Evolutionary conservation across 2,797 vertebrate genomes (phyloP).

Genomic region (Rhinogobio ventralis): DNA sequence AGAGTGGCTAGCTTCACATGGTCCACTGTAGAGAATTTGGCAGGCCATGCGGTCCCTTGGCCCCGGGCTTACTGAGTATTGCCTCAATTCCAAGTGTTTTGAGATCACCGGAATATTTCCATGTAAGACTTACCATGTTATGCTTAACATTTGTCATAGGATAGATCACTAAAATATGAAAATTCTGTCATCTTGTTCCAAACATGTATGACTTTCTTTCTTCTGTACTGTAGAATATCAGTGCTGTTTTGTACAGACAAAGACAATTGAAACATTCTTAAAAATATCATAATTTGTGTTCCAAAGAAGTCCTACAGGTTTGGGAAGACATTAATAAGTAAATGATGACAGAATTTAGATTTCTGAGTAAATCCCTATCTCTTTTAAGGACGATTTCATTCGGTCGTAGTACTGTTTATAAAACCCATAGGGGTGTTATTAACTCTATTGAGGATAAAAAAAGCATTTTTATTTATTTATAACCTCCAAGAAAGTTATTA

Average conservation of each 20-base stretch:
- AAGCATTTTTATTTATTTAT: neutral
- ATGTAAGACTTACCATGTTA: slow-evolving; percentile 40
- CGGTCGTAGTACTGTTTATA: neutral
- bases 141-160: neutral
- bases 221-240: neutral
- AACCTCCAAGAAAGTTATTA: neutral
- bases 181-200: neutral
- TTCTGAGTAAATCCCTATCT: neutral
- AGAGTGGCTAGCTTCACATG: slow-evolving; percentile 16
- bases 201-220: neutral
- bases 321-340: neutral
- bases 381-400: neutral
- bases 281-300: neutral
- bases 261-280: neutral
- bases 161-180: neutral
- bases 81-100: slow-evolving; percentile 22
- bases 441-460: neutral
- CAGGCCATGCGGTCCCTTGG: slow-evolving; percentile 44
- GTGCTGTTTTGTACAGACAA: neutral
- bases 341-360: neutral
- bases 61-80: slow-evolving; percentile 37
- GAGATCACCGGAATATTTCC: slow-evolving; percentile 37
- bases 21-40: slow-evolving; percentile 37
- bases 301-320: neutral
- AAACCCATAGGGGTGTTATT: neutral